These are phyloP conservation scores for Parnassius glacialis DNA, from an alignment of 2,888 invertebrate genomes.

Conservation along the genomic window DNA sequence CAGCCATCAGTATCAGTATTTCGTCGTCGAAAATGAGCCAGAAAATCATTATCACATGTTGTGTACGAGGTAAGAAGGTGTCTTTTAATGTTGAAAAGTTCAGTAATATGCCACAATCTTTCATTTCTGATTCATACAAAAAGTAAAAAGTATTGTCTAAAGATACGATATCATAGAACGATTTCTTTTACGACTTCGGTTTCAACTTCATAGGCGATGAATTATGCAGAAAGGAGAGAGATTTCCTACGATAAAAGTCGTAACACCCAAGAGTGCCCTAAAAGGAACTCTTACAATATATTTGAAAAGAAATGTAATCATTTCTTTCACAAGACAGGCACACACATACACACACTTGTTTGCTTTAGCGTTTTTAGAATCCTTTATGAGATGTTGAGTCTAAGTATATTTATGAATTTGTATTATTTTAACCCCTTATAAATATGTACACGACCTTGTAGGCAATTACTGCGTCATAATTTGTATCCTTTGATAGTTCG, in stretches of 20 bases:
- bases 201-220: slow-evolving; percentile 79
- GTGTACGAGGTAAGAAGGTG: too few species aligned
- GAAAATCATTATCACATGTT: too few species aligned
- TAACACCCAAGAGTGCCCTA: slow-evolving; percentile 74
- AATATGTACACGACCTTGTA: not conserved
- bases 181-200: slow-evolving; percentile 81
- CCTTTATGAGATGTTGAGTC: too few species aligned
- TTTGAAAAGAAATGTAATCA: slow-evolving; percentile 18
- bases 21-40: too few species aligned
- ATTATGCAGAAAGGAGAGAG: slow-evolving; percentile 79
- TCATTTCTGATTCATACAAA: slow-evolving; percentile 63
- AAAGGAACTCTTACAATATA: slow-evolving; percentile 66
- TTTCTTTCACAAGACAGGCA: not conserved
- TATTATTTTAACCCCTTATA: not conserved
- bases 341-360: slow-evolving; percentile 4
- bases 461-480: slow-evolving; percentile 7
- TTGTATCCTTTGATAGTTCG: slow-evolving; percentile 17
- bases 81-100: slow-evolving; percentile 4
- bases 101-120: slow-evolving; percentile 47
- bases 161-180: slow-evolving; percentile 80
- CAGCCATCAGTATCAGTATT: too few species aligned
- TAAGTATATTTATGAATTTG: not conserved
- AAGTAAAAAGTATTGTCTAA: slow-evolving; percentile 72
- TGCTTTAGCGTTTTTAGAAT: not conserved
- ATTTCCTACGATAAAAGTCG: slow-evolving; percentile 78